Evolutionary conservation across 1,140 invertebrate species (phyloP), one percentile per base, ranked within the genome.

Genomic region (Onthophagus taurus): DNA sequence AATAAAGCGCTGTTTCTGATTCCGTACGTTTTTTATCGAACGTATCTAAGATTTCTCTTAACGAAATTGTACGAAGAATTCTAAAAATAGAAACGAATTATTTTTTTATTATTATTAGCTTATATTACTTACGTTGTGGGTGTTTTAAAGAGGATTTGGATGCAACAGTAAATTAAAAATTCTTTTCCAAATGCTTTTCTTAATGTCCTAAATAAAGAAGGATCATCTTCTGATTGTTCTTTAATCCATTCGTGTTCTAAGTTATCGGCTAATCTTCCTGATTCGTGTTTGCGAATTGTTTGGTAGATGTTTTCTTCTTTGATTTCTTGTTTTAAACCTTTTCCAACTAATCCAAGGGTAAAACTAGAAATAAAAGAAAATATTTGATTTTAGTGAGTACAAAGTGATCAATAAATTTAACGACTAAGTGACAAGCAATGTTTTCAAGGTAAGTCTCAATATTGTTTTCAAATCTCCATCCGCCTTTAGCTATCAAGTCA

Each of bases 1-100:
- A 82, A 53, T 77, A 81, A 1, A 78, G 37, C 53, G 81, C 83
- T 0, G 81, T 81, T 3, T 75, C 55, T 19, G 21, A 7, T 18
- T 26, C 3, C 23, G 11, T 17, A 18, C 8, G 13, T 6, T 29
- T 41, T 41, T 41, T 41, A 13, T 21, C 38, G 13, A 17, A 41
- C 6, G 13, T 41, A 41, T 4, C 21, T 8, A 8, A 41, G 23
- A 14, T 26, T 26, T 24, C 17, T 29, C 12, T 26, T 19, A 24
- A 41, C 14, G 5, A 29, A 24, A 41, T 26, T 12, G 38, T 24
- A 3, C 38, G 23, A n/a, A 41, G 18, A 12, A 41, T 24, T 4
- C 38, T 41, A 24, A 0, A 41, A 41, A 9, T 26, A n/a, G n/a
- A 26, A 26, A 41, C 29, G 16, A 29, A 26, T 7, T 4, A 4